Evolutionary conservation across 2,797 vertebrate genomes (phyloP).

Genomic region (Macropodus opercularis): DNA sequence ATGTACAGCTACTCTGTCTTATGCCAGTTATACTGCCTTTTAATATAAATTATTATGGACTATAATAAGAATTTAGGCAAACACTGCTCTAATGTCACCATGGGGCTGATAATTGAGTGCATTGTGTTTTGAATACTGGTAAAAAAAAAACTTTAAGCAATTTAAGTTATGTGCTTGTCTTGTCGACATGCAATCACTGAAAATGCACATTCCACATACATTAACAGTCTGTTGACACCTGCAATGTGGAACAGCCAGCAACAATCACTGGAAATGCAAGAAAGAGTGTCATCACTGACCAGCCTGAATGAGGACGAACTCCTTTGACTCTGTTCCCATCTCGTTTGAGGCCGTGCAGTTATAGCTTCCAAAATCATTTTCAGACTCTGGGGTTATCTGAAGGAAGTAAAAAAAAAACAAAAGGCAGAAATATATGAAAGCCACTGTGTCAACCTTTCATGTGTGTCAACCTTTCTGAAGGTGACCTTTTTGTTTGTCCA

Average conservation of each 20-base stretch:
- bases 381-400: conserved; percentile 94
- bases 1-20: conserved; percentile 33
- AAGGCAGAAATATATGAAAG: conserved; percentile 46
- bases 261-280: conserved; percentile 5
- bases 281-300: conserved; percentile 84
- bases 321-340: conserved; percentile 94
- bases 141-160: conserved; percentile 9
- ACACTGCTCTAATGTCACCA: conserved; percentile 19
- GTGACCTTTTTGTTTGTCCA: conserved; percentile 72
- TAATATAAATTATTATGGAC: conserved; percentile 43
- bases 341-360: conserved; percentile 97
- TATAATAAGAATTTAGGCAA: conserved; percentile 39
- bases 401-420: conserved; percentile 1
- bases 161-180: conserved; percentile 5
- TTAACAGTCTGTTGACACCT: neutral
- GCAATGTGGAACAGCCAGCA: neutral
- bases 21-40: conserved; percentile 14
- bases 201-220: neutral
- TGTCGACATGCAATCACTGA: neutral
- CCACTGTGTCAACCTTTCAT: conserved; percentile 49
- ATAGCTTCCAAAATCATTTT: conserved; percentile 98
- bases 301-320: conserved; percentile 98
- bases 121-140: conserved; percentile 28
- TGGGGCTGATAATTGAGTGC: conserved; percentile 22
- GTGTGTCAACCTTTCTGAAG: conserved; percentile 59